phyloP scores from a whole-genome alignment of 1,140 invertebrate species.

The Achatina immaculata region DNA sequence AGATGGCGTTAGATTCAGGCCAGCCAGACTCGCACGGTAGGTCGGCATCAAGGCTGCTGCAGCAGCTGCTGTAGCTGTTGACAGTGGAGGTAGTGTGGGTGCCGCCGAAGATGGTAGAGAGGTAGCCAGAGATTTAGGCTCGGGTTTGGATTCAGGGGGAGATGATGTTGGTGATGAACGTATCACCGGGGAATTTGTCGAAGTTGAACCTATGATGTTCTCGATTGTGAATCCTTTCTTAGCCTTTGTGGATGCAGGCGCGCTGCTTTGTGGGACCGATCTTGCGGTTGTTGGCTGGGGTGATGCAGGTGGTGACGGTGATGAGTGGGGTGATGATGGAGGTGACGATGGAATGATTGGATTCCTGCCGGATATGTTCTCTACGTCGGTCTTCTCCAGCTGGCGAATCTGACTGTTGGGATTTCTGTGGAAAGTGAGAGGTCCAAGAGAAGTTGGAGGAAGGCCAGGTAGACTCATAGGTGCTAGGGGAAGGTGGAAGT shows the following conservation, averaged over 20 bases:
- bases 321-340: background rate
- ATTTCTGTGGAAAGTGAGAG: slow-evolving; percentile 7
- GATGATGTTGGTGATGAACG: slow-evolving; percentile 22
- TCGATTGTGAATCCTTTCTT: slow-evolving; percentile 67
- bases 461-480: slow-evolving; percentile 19
- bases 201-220: slow-evolving; percentile 64
- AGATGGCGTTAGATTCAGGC: slow-evolving; percentile 16
- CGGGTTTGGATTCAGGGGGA: slow-evolving; percentile 34
- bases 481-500: slow-evolving; percentile 27
- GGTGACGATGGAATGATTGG: slow-evolving; percentile 26
- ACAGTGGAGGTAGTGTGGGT: slow-evolving; percentile 31
- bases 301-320: slow-evolving; percentile 28
- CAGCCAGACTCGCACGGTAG: slow-evolving; percentile 5
- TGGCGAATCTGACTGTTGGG: slow-evolving; percentile 10
- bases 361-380: slow-evolving; percentile 27
- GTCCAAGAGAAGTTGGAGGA: slow-evolving; percentile 1
- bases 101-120: slow-evolving; percentile 38
- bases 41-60: slow-evolving; percentile 11
- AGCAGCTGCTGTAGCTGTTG: slow-evolving; percentile 10
- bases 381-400: slow-evolving; percentile 21
- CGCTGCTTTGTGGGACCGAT: slow-evolving; percentile 1
- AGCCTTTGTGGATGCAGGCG: slow-evolving; percentile 43
- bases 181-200: slow-evolving; percentile 34
- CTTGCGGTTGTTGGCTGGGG: background rate
- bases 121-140: background rate